Evolutionary conservation across 2,888 invertebrate genomes (phyloP).

Genomic region (Brachyptera putata): DNA sequence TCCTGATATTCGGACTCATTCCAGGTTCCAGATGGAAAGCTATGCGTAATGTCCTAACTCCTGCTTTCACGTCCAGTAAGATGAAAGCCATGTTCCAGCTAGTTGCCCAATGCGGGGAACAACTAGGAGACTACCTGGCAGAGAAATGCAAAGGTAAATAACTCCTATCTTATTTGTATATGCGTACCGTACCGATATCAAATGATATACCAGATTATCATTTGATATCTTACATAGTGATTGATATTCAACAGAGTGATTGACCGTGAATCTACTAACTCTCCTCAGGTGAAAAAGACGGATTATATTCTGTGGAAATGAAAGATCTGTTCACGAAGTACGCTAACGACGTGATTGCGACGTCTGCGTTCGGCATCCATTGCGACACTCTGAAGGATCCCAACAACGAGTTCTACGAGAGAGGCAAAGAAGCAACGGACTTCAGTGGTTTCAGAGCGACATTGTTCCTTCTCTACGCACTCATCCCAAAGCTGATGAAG

Average conservation of each 20-base stretch:
- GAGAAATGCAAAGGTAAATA: slow-evolving; percentile 8
- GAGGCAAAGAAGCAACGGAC: slow-evolving; percentile 23
- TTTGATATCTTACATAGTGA: too few relatives aligned
- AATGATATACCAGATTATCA: too few relatives aligned
- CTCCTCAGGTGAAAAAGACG: too few relatives aligned
- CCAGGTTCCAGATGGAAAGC: slow-evolving; percentile 27
- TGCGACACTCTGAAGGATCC: slow-evolving; percentile 31
- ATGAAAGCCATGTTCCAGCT: slow-evolving; percentile 25
- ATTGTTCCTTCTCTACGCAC: too few relatives aligned
- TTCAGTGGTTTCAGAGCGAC: too few relatives aligned
- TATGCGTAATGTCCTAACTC: slow-evolving; percentile 25
- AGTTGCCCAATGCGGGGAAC: slow-evolving; percentile 21
- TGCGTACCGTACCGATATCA: too few relatives aligned
- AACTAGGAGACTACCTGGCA: slow-evolving; percentile 19
- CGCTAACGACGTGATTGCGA: slow-evolving; percentile 35
- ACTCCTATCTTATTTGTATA: too few relatives aligned
- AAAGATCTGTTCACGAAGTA: slow-evolving; percentile 32
- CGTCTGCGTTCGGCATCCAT: slow-evolving; percentile 34
- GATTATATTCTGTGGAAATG: slow-evolving; percentile 24
- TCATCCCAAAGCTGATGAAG: too few relatives aligned
- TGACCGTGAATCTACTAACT: too few relatives aligned
- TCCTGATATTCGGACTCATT: too few relatives aligned
- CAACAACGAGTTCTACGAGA: slow-evolving; percentile 30
- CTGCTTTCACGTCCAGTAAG: slow-evolving; percentile 30
- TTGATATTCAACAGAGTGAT: too few relatives aligned